Evolutionary conservation across 2,888 invertebrate genomes (phyloP).

Genomic region (Blera fallax): DNA sequence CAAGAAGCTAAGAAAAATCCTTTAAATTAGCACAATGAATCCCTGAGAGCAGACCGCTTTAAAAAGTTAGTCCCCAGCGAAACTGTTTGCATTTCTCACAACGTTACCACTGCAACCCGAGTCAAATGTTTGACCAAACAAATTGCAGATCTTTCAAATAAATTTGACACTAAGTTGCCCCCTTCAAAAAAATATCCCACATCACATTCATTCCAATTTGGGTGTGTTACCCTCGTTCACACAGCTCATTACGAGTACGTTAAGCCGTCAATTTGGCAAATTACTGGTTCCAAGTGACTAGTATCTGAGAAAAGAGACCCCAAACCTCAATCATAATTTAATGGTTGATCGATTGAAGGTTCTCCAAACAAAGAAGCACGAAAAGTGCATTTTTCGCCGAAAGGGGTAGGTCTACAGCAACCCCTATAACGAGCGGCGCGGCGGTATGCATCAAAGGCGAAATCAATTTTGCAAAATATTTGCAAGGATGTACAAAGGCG

Average conservation of each 20-base stretch:
- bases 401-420: conserved; percentile 45
- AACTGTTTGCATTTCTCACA: conserved; percentile 55
- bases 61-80: not conserved
- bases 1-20: too few species aligned
- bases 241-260: conserved; percentile 55
- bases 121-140: conserved; percentile 4
- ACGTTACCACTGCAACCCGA: not conserved
- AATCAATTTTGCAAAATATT: conserved; percentile 70
- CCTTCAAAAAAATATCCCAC: conserved; percentile 38
- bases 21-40: too few species aligned
- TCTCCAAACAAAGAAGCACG: conserved; percentile 23
- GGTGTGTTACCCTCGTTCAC: conserved; percentile 17
- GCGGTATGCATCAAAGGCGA: conserved; percentile 58
- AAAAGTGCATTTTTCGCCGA: conserved; percentile 60
- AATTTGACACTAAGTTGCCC: conserved; percentile 58
- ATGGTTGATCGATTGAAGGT: conserved; percentile 59
- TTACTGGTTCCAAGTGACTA: conserved; percentile 62
- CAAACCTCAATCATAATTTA: conserved; percentile 71
- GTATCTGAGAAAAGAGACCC: conserved; percentile 11
- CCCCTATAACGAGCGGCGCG: conserved; percentile 32
- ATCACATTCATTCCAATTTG: too few species aligned
- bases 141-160: conserved; percentile 37
- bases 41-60: too few species aligned
- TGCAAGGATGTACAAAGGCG: conserved; percentile 66
- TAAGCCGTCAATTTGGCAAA: conserved; percentile 70